These are phyloP conservation scores for Terrapene triunguis DNA, from an alignment of 2,113 vertebrate genomes.

Conservation along the genomic window DNA sequence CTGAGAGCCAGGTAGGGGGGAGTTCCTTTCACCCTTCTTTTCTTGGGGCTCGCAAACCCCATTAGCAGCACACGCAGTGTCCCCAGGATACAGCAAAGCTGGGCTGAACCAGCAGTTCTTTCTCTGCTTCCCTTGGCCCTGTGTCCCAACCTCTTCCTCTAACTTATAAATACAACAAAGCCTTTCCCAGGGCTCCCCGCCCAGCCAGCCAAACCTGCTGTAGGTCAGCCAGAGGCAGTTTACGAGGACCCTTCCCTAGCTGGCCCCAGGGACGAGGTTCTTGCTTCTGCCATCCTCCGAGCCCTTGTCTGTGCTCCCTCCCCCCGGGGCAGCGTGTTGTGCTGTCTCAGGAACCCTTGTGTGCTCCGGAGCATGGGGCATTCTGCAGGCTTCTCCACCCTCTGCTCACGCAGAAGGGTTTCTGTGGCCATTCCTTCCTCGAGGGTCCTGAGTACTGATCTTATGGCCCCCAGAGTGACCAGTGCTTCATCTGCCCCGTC, in stretches of 20 bases:
- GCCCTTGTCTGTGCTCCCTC: neutral
- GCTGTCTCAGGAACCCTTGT: neutral
- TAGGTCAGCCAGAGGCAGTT: neutral
- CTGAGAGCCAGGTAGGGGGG: constrained; percentile 84
- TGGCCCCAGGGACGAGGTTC: neutral
- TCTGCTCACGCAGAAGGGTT: neutral
- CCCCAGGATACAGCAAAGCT: accelerated
- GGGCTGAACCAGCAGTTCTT: neutral
- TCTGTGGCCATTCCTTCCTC: neutral
- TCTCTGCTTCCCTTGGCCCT: neutral
- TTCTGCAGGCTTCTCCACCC: neutral
- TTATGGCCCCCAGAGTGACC: neutral
- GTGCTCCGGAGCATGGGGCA: neutral
- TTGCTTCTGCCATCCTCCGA: neutral
- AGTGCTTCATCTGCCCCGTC: neutral
- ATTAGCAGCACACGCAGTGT: accelerated
- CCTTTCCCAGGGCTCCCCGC: too few relatives aligned
- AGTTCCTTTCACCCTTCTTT: neutral
- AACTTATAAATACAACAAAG: too few relatives aligned
- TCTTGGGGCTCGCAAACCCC: accelerated
- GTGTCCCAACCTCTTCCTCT: neutral
- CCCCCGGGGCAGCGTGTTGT: neutral
- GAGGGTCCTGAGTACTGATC: neutral
- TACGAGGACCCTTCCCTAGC: neutral
- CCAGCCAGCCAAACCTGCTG: too few relatives aligned